phyloP scores from a whole-genome alignment of 2,113 vertebrate genomes.

The Bos javanicus region DNA sequence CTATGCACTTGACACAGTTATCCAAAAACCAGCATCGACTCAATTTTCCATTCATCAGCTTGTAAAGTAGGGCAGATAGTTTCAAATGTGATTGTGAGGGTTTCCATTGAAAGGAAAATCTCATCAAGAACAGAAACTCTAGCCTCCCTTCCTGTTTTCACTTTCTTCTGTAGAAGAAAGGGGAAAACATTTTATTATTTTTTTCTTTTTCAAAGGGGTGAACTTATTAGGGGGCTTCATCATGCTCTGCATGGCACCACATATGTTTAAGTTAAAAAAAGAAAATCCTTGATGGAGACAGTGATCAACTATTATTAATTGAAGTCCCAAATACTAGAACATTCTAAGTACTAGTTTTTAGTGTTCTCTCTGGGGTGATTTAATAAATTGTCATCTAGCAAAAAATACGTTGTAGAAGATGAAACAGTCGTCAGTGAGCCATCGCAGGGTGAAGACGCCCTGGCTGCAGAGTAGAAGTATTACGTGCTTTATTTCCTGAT shows the following conservation, averaged over 20 bases:
- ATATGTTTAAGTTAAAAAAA: constrained; percentile 26
- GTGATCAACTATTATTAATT: neutral
- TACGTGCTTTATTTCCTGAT: neutral
- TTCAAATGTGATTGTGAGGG: neutral
- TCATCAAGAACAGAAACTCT: neutral
- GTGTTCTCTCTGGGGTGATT: neutral
- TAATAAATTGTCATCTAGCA: neutral
- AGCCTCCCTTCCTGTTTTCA: neutral
- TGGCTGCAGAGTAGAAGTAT: neutral
- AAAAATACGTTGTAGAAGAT: neutral
- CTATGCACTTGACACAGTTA: neutral
- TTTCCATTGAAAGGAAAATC: constrained; percentile 23
- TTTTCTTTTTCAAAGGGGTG: constrained; percentile 18
- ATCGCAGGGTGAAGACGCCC: neutral
- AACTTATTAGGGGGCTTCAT: constrained; percentile 8
- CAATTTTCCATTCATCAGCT: neutral
- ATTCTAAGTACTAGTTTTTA: neutral
- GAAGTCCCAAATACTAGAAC: neutral
- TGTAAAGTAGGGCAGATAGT: neutral
- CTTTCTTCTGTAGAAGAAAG: neutral
- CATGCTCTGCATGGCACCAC: neutral
- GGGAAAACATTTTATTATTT: neutral
- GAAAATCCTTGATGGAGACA: neutral
- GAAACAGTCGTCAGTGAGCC: neutral
- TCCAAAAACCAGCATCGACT: neutral